Evolutionary conservation across 2,797 vertebrate species (phyloP).

Genomic region (Pangasius sanitwongsei): DNA sequence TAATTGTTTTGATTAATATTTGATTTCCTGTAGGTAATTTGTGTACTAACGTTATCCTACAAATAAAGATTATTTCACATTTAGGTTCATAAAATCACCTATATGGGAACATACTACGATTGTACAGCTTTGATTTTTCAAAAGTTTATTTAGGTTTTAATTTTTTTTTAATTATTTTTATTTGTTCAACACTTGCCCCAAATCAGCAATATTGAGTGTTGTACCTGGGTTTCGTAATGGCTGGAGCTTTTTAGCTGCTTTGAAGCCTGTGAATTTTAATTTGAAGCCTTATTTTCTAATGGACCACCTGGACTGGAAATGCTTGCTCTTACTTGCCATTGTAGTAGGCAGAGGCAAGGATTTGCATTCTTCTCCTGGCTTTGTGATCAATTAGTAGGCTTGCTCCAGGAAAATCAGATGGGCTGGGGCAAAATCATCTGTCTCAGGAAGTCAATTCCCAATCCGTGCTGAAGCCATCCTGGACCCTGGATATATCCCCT

Average conservation of each 20-base stretch:
- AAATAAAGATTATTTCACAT: not conserved
- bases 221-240: not conserved
- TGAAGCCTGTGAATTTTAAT: constrained; percentile 26
- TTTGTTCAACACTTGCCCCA: no score
- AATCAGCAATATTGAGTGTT: not conserved
- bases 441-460: not conserved
- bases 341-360: not conserved
- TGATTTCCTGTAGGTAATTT: not conserved
- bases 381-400: not conserved
- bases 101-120: not conserved
- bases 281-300: not conserved
- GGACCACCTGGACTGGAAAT: not conserved
- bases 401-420: not conserved
- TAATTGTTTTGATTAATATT: not conserved
- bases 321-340: not conserved
- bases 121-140: not conserved
- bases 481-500: constrained; percentile 15
- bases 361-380: not conserved
- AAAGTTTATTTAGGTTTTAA: not conserved
- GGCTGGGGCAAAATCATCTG: not conserved
- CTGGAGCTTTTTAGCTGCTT: constrained; percentile 15
- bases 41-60: not conserved
- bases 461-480: not conserved
- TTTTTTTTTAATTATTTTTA: not conserved
- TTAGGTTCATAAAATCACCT: not conserved